Conservation (phyloP, 2,797 vertebrate species). For the Sebastes flavidus region DNA sequence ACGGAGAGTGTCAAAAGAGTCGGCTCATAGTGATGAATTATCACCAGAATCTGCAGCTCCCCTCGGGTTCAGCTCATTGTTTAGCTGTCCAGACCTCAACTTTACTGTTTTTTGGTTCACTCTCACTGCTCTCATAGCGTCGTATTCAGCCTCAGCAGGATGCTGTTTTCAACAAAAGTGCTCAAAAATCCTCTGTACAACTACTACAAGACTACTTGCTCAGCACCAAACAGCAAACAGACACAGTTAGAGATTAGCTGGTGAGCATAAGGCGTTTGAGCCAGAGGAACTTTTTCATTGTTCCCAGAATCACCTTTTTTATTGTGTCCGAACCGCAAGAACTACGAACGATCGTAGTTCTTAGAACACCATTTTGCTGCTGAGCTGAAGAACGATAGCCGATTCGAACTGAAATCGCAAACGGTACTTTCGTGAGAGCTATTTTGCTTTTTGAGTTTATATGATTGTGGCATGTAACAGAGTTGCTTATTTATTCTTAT, state of each 20-base stretch:
- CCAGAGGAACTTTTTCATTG: too few species aligned
- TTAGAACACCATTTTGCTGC: too few species aligned
- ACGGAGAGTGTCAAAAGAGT: neutral
- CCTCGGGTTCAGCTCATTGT: neutral
- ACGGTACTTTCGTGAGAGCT: too few species aligned
- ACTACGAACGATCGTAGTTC: too few species aligned
- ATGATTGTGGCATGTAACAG: neutral
- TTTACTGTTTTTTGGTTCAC: neutral
- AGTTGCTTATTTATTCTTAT: neutral
- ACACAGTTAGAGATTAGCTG: neutral
- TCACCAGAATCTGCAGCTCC: neutral
- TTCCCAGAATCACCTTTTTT: too few species aligned
- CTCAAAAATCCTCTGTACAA: neutral
- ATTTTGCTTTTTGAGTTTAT: neutral
- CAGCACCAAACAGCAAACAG: neutral
- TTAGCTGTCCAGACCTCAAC: too few species aligned
- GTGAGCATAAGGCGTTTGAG: neutral
- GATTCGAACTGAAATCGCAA: too few species aligned
- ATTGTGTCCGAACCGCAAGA: too few species aligned
- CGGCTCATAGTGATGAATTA: neutral
- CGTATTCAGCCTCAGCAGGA: neutral
- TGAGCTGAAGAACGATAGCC: too few species aligned
- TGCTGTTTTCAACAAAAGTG: neutral
- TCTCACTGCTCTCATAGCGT: neutral
- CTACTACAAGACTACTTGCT: neutral